Evolutionary conservation across 2,888 invertebrate species (phyloP).

Genomic region (Pogonocherus hispidulus): DNA sequence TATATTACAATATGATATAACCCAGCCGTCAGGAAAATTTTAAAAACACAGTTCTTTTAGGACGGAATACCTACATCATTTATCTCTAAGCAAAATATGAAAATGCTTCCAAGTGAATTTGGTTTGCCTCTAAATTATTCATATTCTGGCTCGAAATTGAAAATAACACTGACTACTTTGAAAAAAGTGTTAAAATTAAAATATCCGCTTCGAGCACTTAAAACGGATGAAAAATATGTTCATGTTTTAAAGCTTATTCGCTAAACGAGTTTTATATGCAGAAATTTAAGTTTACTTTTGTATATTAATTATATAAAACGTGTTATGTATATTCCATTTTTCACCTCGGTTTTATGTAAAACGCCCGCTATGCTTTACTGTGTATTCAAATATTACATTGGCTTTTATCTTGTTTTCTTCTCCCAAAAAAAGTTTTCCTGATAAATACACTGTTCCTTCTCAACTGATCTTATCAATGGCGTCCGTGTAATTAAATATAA

Average conservation of each 20-base stretch:
- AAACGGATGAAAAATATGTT: conserved; percentile 57
- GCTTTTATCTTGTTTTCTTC: conserved; percentile 33
- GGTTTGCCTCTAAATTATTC: conserved; percentile 28
- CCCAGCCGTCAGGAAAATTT: not conserved
- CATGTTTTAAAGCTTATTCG: conserved; percentile 57
- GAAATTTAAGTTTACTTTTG: conserved; percentile 51
- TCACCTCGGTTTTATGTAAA: conserved; percentile 46
- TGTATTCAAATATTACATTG: conserved; percentile 26
- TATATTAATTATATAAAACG: conserved; percentile 58
- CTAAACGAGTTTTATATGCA: conserved; percentile 58
- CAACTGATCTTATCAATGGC: conserved; percentile 54
- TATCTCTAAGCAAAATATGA: conserved; percentile 16
- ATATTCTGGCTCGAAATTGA: conserved; percentile 34
- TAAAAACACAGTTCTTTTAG: not conserved
- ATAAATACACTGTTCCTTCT: conserved; percentile 58
- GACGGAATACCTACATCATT: not conserved
- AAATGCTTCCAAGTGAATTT: conserved; percentile 26
- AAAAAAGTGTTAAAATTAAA: conserved; percentile 49
- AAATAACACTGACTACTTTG: conserved; percentile 48
- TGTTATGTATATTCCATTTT: conserved; percentile 57
- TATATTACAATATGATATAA: not conserved
- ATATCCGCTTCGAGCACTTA: conserved; percentile 49
- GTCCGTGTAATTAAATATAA: conserved; percentile 59
- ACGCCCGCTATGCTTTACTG: conserved; percentile 4
- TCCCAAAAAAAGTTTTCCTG: conserved; percentile 52